A percentile compares a stretch with the other conserved stretches of the same genome.
These are phyloP conservation scores for Chaitophorus viminalis DNA, from an alignment of 2,888 invertebrate species.

Conservation along the genomic window DNA sequence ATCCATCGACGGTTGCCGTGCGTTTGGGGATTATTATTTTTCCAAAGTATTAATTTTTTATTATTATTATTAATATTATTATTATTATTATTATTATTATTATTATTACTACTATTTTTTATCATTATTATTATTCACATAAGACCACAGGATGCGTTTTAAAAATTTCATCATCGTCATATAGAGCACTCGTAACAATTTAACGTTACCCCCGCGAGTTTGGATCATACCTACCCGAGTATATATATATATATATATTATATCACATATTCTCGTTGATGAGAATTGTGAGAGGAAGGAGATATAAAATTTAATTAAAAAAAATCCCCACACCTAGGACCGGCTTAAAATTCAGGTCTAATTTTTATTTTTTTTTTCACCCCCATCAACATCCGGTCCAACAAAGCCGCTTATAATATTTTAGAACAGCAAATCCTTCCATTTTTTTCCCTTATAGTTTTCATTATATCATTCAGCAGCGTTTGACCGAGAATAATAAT, in stretches of 20 bases:
- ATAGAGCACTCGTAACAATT: constrained; percentile 18
- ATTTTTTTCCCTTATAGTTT: constrained; percentile 11
- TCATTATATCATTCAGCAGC: constrained; percentile 23
- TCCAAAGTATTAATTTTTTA: background rate
- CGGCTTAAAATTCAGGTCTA: constrained; percentile 45
- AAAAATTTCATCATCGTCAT: background rate
- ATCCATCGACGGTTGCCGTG: background rate
- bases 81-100: background rate
- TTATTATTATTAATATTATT: background rate
- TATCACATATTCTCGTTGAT: background rate
- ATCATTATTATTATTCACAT: background rate
- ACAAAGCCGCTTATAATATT: constrained; percentile 55
- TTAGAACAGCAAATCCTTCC: constrained; percentile 25
- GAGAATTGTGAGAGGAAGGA: background rate
- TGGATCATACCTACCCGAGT: background rate
- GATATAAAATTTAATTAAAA: constrained; percentile 59
- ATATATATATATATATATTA: background rate
- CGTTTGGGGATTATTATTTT: background rate
- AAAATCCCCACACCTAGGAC: constrained; percentile 33
- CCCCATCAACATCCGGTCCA: background rate
- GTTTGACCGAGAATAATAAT: constrained; percentile 28
- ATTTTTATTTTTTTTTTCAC: background rate
- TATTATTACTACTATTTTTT: background rate
- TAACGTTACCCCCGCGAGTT: background rate
- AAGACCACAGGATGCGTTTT: background rate